Percentiles rank a stretch among this genome's conserved stretches.
Evolutionary conservation across 2,797 vertebrate genomes (phyloP).

Genomic region (Poeciliopsis gracilis): DNA sequence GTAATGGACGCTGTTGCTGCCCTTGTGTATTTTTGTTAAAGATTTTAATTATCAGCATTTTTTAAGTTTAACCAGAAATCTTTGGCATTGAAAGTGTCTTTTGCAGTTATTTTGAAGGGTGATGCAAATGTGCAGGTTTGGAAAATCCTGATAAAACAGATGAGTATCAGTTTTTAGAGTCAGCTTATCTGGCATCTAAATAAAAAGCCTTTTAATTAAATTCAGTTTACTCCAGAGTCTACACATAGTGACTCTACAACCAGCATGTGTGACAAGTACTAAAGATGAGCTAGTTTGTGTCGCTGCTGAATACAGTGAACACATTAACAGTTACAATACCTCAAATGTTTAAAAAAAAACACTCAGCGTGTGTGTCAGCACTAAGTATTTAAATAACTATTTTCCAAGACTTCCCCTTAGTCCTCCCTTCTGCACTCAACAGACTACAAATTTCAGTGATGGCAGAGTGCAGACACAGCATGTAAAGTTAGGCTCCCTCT

Average conservation of each 20-base stretch:
- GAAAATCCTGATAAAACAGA: background rate
- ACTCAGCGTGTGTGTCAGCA: background rate
- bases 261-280: background rate
- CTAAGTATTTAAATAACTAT: slow-evolving; percentile 26
- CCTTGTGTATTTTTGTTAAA: background rate
- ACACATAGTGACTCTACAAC: background rate
- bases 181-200: background rate
- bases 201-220: slow-evolving; percentile 5
- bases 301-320: slow-evolving; percentile 10
- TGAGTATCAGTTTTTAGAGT: background rate
- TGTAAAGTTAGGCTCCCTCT: slow-evolving; percentile 20
- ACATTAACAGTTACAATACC: slow-evolving; percentile 8
- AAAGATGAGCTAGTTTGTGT: background rate
- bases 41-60: background rate
- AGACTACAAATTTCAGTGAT: slow-evolving; percentile 31
- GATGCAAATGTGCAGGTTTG: background rate
- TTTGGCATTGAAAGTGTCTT: background rate
- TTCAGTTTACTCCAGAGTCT: slow-evolving; percentile 1
- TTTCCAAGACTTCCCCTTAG: slow-evolving; percentile 23
- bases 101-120: background rate
- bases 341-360: slow-evolving; percentile 1
- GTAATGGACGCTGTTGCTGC: background rate
- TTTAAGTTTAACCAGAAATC: background rate
- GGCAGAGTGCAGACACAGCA: slow-evolving; percentile 5
- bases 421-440: slow-evolving; percentile 16